Evolutionary conservation across 2,797 vertebrate genomes (phyloP).

Genomic region (Bovichtus variegatus): DNA sequence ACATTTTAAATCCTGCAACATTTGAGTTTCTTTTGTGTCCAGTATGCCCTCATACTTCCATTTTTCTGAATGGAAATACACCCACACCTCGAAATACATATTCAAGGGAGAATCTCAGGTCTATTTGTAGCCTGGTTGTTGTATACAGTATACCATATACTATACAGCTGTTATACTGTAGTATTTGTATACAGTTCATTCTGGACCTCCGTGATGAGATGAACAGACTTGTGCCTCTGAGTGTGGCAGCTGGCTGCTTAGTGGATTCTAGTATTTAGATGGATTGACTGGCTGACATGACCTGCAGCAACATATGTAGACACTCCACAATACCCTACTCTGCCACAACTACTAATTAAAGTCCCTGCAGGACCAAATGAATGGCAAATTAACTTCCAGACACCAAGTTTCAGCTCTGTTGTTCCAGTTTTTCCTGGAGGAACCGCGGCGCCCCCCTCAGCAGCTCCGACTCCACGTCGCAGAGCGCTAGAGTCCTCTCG

Average conservation of each 20-base stretch:
- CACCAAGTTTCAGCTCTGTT: conserved; percentile 14
- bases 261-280: conserved; percentile 5
- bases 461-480: conserved; percentile 1
- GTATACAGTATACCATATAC: background rate
- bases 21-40: background rate
- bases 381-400: conserved; percentile 46
- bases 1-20: background rate
- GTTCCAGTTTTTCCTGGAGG: conserved; percentile 40
- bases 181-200: background rate
- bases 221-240: background rate
- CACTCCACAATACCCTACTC: background rate
- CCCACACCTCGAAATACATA: background rate
- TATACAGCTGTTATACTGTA: background rate
- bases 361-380: conserved; percentile 18
- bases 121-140: background rate
- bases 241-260: background rate
- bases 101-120: no score
- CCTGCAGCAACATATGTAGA: conserved; percentile 41
- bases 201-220: background rate
- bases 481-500: conserved; percentile 24
- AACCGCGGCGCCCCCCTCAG: conserved; percentile 21
- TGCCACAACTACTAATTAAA: conserved; percentile 4
- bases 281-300: conserved; percentile 36
- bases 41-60: background rate
- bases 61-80: background rate